These are phyloP conservation scores for Lycopodina hypogea DNA, from an alignment of 37 sponge, comb jelly and placozoan species.

Conservation along the genomic window DNA sequence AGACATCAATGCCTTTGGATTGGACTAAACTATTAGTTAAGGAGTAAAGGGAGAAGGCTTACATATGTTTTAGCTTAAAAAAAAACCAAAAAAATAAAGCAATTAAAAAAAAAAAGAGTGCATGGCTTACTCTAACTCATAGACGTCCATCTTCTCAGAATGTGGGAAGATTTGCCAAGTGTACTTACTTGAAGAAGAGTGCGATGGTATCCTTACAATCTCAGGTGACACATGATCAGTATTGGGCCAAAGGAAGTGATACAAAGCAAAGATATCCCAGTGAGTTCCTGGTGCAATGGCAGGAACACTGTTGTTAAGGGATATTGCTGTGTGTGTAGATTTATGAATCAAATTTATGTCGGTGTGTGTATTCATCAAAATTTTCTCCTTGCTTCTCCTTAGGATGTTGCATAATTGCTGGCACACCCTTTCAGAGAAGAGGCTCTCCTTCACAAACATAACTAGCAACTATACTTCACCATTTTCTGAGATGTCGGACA, in stretches of 20 bases:
- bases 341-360: not conserved
- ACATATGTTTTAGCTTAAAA: too few relatives aligned
- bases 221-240: constrained; percentile 84
- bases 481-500: too few relatives aligned
- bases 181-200: constrained; percentile 12
- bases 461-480: too few relatives aligned
- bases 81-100: too few relatives aligned
- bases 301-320: too few relatives aligned
- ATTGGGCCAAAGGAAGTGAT: constrained; percentile 39
- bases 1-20: constrained; percentile 89
- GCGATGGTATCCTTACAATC: constrained; percentile 53
- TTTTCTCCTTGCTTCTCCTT: not conserved
- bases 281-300: constrained; percentile 40
- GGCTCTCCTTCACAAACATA: constrained; percentile 50
- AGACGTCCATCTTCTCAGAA: constrained; percentile 66
- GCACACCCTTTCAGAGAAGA: constrained; percentile 31
- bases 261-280: constrained; percentile 42
- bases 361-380: too few relatives aligned
- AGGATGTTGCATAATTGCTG: constrained; percentile 60
- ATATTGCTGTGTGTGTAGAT: not conserved
- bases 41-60: too few relatives aligned
- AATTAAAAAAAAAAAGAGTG: too few relatives aligned
- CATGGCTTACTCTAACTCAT: constrained; percentile 83
- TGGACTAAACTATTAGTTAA: too few relatives aligned
- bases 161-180: constrained; percentile 18